phyloP scores from a whole-genome alignment of 64 coral and sea anemone genomes.

The Cladopsammia gracilis region DNA sequence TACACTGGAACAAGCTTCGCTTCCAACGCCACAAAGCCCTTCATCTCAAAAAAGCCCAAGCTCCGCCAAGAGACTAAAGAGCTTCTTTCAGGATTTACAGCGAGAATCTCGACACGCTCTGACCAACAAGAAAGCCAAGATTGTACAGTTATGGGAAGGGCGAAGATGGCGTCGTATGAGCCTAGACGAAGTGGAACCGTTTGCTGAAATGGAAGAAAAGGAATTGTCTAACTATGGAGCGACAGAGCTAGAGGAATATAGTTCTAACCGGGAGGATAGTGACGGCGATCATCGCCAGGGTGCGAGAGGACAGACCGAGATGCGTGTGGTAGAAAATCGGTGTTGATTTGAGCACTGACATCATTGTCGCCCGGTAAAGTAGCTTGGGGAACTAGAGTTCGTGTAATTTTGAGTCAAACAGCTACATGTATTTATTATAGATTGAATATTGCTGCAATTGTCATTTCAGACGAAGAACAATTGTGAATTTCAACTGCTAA shows the following conservation, averaged over 20 bases:
- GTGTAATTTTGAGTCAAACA: too few relatives aligned
- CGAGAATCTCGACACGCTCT: conserved; percentile 58
- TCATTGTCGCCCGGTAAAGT: too few relatives aligned
- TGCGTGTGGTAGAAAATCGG: neutral
- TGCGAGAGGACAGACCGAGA: neutral
- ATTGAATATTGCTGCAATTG: too few relatives aligned
- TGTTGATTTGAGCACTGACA: neutral
- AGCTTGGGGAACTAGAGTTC: too few relatives aligned
- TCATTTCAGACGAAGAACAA: too few relatives aligned
- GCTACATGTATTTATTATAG: too few relatives aligned
- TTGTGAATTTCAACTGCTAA: too few relatives aligned
- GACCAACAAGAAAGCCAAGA: conserved; percentile 45
- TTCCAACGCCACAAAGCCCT: neutral
- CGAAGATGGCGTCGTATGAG: conserved; percentile 37
- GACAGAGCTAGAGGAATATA: conserved; percentile 2
- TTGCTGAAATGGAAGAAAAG: conserved; percentile 61
- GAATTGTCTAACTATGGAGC: conserved; percentile 52
- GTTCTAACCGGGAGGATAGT: neutral
- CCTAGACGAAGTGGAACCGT: conserved; percentile 38
- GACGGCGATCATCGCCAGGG: neutral
- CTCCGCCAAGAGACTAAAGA: conserved; percentile 44
- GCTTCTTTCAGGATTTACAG: conserved; percentile 74
- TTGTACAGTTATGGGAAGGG: conserved; percentile 50
- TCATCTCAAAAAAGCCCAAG: conserved; percentile 30
- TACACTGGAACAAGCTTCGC: neutral